Evolutionary conservation across 2,797 vertebrate species (phyloP).

Genomic region (Zenarchopterus dispar): DNA sequence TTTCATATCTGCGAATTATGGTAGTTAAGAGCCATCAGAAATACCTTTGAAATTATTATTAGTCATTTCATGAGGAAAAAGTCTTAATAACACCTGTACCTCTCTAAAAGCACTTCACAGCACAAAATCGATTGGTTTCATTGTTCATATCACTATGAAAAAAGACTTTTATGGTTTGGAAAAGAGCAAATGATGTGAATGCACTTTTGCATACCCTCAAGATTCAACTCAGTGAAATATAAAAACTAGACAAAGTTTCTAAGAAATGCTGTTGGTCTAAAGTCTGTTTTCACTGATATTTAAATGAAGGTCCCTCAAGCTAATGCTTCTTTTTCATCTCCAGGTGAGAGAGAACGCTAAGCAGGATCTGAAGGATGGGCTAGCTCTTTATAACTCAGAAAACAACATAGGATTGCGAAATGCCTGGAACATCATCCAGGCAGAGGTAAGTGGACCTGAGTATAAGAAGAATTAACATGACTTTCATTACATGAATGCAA

Average conservation of each 20-base stretch:
- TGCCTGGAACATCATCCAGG: slow-evolving; percentile 99
- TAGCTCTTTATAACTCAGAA: slow-evolving; percentile 94
- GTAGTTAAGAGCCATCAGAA: neutral
- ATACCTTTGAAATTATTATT: neutral
- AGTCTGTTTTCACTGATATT: slow-evolving; percentile 6
- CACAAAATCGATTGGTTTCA: neutral
- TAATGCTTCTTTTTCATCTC: slow-evolving; percentile 19
- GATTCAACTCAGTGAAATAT: neutral
- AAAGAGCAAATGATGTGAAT: slow-evolving; percentile 13
- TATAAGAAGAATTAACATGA: slow-evolving; percentile 11
- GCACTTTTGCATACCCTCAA: neutral
- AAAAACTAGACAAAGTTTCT: neutral
- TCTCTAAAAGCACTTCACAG: slow-evolving; percentile 1
- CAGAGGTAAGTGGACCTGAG: slow-evolving; percentile 84
- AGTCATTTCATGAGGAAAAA: neutral
- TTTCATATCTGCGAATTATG: neutral
- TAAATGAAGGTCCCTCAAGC: slow-evolving; percentile 9
- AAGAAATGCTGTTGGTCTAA: slow-evolving; percentile 8
- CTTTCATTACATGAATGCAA: slow-evolving; percentile 17
- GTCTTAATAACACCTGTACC: neutral
- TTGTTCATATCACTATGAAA: slow-evolving; percentile 3
- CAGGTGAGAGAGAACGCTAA: slow-evolving; percentile 96
- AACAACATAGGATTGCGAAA: slow-evolving; percentile 96
- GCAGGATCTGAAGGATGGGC: slow-evolving; percentile 94
- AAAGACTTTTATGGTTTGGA: slow-evolving; percentile 4